phyloP scores from a whole-genome alignment of 2,888 invertebrate species.

The Thyatira batis region DNA sequence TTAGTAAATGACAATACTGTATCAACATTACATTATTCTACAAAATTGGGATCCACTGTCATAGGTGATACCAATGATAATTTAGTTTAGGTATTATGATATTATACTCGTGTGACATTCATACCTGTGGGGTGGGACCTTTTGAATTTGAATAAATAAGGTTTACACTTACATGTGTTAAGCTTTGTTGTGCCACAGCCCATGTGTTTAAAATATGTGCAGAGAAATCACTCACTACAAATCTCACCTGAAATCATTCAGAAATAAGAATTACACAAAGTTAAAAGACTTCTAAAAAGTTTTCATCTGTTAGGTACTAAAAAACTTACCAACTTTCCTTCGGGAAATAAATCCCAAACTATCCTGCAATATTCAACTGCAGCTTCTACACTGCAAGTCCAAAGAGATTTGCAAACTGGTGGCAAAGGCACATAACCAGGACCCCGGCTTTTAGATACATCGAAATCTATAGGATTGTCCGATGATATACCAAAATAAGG shows the following conservation, averaged over 20 bases:
- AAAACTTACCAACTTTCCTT: slow-evolving; percentile 88
- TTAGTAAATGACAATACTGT: too few relatives aligned
- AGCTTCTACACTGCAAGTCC: slow-evolving; percentile 98
- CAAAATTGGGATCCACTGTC: too few relatives aligned
- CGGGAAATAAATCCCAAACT: slow-evolving; percentile 98
- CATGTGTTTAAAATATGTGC: slow-evolving; percentile 94
- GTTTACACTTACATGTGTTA: slow-evolving; percentile 88
- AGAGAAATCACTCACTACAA: slow-evolving; percentile 93
- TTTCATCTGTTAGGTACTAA: not conserved
- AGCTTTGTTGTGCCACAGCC: slow-evolving; percentile 91
- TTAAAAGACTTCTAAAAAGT: too few relatives aligned
- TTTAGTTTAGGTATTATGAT: too few relatives aligned
- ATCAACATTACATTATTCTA: too few relatives aligned
- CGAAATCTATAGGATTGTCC: slow-evolving; percentile 92
- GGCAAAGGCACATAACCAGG: slow-evolving; percentile 89
- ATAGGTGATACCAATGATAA: too few relatives aligned
- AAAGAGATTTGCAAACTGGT: slow-evolving; percentile 95
- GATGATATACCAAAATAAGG: slow-evolving; percentile 94
- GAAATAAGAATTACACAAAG: not conserved
- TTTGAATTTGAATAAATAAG: not conserved
- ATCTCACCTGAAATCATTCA: slow-evolving; percentile 84
- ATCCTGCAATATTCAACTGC: slow-evolving; percentile 98
- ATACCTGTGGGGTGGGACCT: too few relatives aligned
- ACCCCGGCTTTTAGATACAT: slow-evolving; percentile 86
- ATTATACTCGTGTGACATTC: too few relatives aligned